Evolutionary conservation across 2,888 invertebrate genomes (phyloP), one percentile per base, ranked within the genome.

Genomic region (Heliconius cydno): DNA sequence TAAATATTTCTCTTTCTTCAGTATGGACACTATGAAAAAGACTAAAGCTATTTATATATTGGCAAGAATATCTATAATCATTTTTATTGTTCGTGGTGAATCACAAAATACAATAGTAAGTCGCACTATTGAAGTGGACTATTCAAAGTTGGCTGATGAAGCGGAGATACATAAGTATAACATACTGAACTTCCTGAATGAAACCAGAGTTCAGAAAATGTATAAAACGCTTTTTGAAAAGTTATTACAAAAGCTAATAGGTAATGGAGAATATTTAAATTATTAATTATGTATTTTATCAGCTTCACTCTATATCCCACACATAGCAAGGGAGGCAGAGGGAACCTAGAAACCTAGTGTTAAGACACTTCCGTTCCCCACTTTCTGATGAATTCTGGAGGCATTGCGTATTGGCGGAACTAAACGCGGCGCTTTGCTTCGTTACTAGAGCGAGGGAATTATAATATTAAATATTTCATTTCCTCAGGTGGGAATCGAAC

Each of bases 161-260:
- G 93, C 92, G 0, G 94, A 94, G 79, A 85, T 57, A 28, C 88
- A 93, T 80, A 94, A 94, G 78, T 80, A 85, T 13, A 86, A 94
- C 63, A 89, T 94, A 46, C 84, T 94, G 0, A 85, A 83, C 15
- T 94, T 94, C 81, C 85, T 94, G 4, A 92, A 92, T 75, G 84
- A 91, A 65, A 83, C 87, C 2, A 83, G 85, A 19, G 88, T 92
- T 0, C 88, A 86, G 67, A 86, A 89, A 38, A 87, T 89, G 70
- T 94, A 94, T 74, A 92, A 89, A 76, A 81, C 75, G 3, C 85
- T 91, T 79, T 94, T 92, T 80, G 86, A 90, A 57, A 86, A 85
- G 34, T 85, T 94, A 52, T 85, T 94, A 2, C 81, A 87, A 4
- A 89, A 90, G 72, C 84, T 94, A 78, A 85, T 87, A 73, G 89